A percentile compares a stretch with the other conserved stretches of the same genome.
phyloP scores from a whole-genome alignment of 2,888 invertebrate genomes.

The Cantharis nigra region DNA sequence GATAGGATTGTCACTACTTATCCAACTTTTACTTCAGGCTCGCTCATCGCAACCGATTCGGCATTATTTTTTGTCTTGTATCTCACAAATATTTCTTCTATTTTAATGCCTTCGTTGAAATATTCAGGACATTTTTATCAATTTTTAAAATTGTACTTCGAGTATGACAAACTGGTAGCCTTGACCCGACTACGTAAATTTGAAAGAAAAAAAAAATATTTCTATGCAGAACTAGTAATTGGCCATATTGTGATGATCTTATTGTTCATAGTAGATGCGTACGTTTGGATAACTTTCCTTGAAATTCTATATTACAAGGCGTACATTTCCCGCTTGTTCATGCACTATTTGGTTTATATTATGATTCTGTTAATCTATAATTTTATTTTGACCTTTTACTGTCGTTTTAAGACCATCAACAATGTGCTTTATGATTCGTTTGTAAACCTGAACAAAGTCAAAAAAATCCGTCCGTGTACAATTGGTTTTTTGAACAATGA shows the following conservation, averaged over 20 bases:
- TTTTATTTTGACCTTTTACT: not conserved
- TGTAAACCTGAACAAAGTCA: not conserved
- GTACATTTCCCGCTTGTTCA: slow-evolving; percentile 2
- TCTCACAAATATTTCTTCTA: not conserved
- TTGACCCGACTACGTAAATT: not conserved
- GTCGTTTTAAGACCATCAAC: not conserved
- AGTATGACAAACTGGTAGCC: not conserved
- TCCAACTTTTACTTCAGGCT: not conserved
- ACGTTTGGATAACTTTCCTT: slow-evolving; percentile 1
- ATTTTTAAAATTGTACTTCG: not conserved
- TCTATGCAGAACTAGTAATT: not conserved
- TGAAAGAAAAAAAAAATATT: not conserved
- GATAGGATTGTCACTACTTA: not conserved
- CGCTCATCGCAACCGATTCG: not conserved
- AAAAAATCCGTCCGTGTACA: not conserved
- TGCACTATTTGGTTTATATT: slow-evolving; percentile 1
- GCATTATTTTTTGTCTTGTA: not conserved
- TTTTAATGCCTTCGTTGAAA: not conserved
- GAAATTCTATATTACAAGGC: not conserved
- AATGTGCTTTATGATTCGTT: not conserved
- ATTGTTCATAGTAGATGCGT: not conserved
- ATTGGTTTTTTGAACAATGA: not conserved
- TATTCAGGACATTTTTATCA: not conserved
- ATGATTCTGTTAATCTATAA: slow-evolving; percentile 8
- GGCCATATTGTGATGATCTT: not conserved